Conservation (phyloP, 2,797 vertebrate species). For the Merluccius polli region DNA sequence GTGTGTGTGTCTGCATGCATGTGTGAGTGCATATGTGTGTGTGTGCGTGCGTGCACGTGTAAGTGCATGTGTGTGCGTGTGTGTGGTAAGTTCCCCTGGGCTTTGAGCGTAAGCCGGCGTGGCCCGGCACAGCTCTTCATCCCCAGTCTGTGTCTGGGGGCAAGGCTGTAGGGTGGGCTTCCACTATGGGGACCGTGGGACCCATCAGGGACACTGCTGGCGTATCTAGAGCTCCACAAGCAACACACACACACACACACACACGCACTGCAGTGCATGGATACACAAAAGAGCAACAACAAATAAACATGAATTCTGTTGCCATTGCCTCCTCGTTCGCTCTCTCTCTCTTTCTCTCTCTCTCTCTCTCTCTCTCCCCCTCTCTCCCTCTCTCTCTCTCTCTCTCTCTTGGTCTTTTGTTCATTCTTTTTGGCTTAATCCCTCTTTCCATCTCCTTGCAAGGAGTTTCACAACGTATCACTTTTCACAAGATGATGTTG, state of each 20-base stretch:
- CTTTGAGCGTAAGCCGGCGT: conserved; percentile 67
- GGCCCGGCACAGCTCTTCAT: conserved; percentile 45
- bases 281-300: not conserved
- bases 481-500: conserved; percentile 58
- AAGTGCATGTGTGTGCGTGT: conserved; percentile 22
- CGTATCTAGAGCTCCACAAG: conserved; percentile 42
- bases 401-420: conserved; percentile 1
- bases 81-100: conserved; percentile 58
- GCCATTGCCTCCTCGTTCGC: conserved; percentile 22
- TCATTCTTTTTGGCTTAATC: conserved; percentile 36
- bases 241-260: conserved; percentile 27
- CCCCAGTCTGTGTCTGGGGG: conserved; percentile 68
- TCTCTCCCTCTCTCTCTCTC: not conserved
- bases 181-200: conserved; percentile 68
- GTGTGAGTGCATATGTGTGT: conserved; percentile 22
- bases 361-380: not conserved
- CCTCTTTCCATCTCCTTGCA: conserved; percentile 41
- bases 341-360: conserved; percentile 3
- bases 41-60: conserved; percentile 15
- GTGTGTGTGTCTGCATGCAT: not conserved
- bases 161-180: conserved; percentile 75
- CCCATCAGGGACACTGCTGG: conserved; percentile 68
- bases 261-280: not conserved
- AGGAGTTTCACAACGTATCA: conserved; percentile 68
- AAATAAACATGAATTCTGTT: conserved; percentile 45